Conservation (phyloP, 2,888 invertebrate genomes). For the Drosophila kanekoi region DNA sequence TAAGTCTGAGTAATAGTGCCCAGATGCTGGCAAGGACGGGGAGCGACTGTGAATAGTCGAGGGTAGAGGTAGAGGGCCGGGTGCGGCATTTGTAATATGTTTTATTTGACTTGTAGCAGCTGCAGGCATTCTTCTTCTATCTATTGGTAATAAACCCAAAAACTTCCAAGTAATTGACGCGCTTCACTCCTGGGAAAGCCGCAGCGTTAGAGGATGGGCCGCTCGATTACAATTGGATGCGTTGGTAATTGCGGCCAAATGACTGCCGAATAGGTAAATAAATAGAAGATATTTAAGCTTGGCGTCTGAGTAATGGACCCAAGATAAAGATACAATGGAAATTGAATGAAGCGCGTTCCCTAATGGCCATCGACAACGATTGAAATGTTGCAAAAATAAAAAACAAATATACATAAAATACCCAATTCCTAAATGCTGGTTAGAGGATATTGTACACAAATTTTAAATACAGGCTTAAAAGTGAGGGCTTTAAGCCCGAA, state of each 20-base stretch:
- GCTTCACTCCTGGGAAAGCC: conserved; percentile 46
- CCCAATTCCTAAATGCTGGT: too few species aligned
- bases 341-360: conserved; percentile 7
- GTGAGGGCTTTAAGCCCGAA: too few species aligned
- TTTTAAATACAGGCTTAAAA: too few species aligned
- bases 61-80: background rate
- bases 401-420: background rate
- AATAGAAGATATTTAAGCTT: conserved; percentile 29
- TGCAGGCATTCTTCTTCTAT: conserved; percentile 52
- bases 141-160: conserved; percentile 59
- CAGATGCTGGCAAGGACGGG: conserved; percentile 11
- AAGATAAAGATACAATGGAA: conserved; percentile 28
- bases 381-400: background rate
- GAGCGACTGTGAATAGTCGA: too few species aligned
- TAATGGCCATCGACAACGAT: background rate
- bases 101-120: conserved; percentile 75
- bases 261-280: conserved; percentile 64
- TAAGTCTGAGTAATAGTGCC: conserved; percentile 74
- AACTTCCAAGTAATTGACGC: conserved; percentile 74
- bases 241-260: conserved; percentile 63
- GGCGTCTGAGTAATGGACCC: conserved; percentile 42
- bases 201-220: background rate
- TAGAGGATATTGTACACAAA: too few species aligned
- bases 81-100: conserved; percentile 75
- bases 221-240: conserved; percentile 70